Percentiles rank a stretch among this genome's conserved stretches.
phyloP scores from a whole-genome alignment of 2,888 invertebrate genomes.

The Sesia bembeciformis region DNA sequence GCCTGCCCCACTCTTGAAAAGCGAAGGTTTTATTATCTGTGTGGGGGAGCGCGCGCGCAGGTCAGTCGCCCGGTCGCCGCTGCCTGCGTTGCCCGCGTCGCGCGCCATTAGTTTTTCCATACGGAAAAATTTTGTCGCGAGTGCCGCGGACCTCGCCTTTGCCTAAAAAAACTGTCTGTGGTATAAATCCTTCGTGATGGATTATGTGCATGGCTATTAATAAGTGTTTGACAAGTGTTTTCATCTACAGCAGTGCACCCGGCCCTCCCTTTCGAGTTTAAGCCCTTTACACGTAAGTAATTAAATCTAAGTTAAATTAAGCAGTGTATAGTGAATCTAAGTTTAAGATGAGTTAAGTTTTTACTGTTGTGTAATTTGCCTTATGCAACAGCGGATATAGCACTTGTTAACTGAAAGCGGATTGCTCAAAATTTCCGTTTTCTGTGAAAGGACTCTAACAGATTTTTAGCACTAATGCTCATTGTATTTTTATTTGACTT shows the following conservation, averaged over 20 bases:
- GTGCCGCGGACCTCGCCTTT: slow-evolving; percentile 20
- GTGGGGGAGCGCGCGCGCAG: slow-evolving; percentile 39
- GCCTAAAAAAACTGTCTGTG: slow-evolving; percentile 2
- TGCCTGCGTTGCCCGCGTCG: slow-evolving; percentile 50
- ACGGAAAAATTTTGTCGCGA: slow-evolving; percentile 70
- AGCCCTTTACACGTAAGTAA: slow-evolving; percentile 25
- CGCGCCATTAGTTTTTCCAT: slow-evolving; percentile 61
- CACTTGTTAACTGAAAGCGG: slow-evolving; percentile 35
- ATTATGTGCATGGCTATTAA: slow-evolving; percentile 61
- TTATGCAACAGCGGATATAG: slow-evolving; percentile 20
- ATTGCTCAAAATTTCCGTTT: slow-evolving; percentile 11
- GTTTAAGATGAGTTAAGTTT: neutral
- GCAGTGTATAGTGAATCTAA: neutral
- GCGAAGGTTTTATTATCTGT: slow-evolving; percentile 61
- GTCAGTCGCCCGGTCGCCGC: slow-evolving; percentile 58
- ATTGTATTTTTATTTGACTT: neutral
- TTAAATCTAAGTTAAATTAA: neutral
- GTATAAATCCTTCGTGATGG: slow-evolving; percentile 33
- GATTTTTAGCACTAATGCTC: slow-evolving; percentile 25
- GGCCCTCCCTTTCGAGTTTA: slow-evolving; percentile 41
- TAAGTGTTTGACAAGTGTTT: slow-evolving; percentile 51
- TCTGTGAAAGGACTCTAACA: slow-evolving; percentile 27
- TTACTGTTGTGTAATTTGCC: slow-evolving; percentile 7
- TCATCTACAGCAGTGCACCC: slow-evolving; percentile 47
- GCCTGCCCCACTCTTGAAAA: slow-evolving; percentile 51